Evolutionary conservation across 2,797 vertebrate genomes (phyloP).

Genomic region (Hydrolagus colliei): DNA sequence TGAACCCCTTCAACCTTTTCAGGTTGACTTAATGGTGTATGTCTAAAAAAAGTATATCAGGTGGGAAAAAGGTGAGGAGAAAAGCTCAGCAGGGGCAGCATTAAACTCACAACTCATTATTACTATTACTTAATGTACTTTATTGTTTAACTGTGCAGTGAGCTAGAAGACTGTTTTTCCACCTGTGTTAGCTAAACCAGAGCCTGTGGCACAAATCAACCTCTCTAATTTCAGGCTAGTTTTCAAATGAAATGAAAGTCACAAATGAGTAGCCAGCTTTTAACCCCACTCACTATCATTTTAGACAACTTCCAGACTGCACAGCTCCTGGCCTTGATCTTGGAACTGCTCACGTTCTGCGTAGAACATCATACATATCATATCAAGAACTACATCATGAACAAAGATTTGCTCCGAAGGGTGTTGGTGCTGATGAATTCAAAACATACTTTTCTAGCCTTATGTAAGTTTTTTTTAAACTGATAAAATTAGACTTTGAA

Average conservation of each 20-base stretch:
- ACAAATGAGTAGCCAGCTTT: not conserved
- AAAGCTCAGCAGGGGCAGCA: too few relatives aligned
- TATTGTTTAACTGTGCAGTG: too few relatives aligned
- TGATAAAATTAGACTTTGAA: too few relatives aligned
- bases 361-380: constrained; percentile 98
- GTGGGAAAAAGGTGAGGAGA: too few relatives aligned
- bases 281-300: constrained; percentile 39
- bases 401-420: constrained; percentile 91
- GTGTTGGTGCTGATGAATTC: constrained; percentile 97
- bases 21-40: too few relatives aligned
- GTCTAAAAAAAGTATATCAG: too few relatives aligned
- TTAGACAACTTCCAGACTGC: constrained; percentile 97
- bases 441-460: constrained; percentile 94
- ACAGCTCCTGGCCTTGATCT: constrained; percentile 90
- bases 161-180: too few relatives aligned
- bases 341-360: constrained; percentile 95
- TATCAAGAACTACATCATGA: constrained; percentile 99
- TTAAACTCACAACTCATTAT: too few relatives aligned
- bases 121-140: too few relatives aligned
- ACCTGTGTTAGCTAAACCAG: too few relatives aligned
- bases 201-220: not conserved
- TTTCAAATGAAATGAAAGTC: not conserved
- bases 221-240: not conserved
- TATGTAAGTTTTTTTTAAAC: constrained; percentile 72
- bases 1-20: too few relatives aligned